These are phyloP conservation scores for Miniopterus natalensis DNA, from an alignment of 2,113 vertebrate species.

Conservation along the genomic window DNA sequence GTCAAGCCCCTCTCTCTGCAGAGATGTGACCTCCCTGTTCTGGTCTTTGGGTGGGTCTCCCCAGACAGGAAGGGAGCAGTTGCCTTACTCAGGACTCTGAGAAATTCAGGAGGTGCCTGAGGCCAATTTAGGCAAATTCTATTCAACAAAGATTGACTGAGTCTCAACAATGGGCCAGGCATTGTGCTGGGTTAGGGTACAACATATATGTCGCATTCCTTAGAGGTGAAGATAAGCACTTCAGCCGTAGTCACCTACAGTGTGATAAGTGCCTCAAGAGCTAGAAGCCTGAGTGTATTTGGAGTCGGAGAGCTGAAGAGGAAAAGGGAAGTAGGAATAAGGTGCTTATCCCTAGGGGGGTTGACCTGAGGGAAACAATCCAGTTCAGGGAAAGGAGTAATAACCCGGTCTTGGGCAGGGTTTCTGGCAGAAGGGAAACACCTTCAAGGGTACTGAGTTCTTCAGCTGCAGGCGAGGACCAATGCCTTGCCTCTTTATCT, in stretches of 20 bases:
- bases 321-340: neutral
- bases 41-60: conserved; percentile 55
- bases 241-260: neutral
- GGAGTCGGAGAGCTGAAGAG: neutral
- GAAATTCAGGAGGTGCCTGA: conserved; percentile 20
- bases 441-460: neutral
- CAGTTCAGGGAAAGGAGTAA: conserved; percentile 1
- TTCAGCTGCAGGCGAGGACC: conserved; percentile 20
- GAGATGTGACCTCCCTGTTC: neutral
- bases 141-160: neutral
- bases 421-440: neutral
- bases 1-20: neutral
- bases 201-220: neutral
- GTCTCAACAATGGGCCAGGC: neutral
- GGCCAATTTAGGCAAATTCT: conserved; percentile 47
- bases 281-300: neutral
- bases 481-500: conserved; percentile 47
- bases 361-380: conserved; percentile 22
- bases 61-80: conserved; percentile 54
- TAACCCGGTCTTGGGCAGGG: neutral
- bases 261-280: neutral
- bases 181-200: neutral
- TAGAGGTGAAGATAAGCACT: conserved; percentile 16
- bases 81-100: neutral
- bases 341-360: neutral